Base-by-base conservation (phyloP, 2,888 invertebrate species). In the Adela reaumurella region DNA sequence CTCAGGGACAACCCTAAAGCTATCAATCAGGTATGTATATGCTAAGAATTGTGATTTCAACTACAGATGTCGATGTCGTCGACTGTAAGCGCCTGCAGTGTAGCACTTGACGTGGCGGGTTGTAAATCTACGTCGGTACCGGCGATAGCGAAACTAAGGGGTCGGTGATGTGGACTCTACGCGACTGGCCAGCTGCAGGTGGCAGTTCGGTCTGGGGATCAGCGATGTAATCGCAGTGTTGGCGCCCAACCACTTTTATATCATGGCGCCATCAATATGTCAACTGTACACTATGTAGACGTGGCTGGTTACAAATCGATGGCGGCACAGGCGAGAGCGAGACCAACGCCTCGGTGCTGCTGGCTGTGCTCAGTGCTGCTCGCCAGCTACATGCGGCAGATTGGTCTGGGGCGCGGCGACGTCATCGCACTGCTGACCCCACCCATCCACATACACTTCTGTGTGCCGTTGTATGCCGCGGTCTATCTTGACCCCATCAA, bases 201-300 rank as follows among this genome's bases (percentile, higher is more conserved):
- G 51, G 45, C 64, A 60, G 16, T 50, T 68, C 35, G 79, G 77
- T 4, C 48, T 81, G 1, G 53, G 61, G 46, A 51, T 53, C 2
- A 70, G 71, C 1, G 81, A 81, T 52, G 69, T 80, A 3, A 65
- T 82, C 46, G 57, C 68, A 1, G 51, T 80, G 1, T 79, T 81
- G 63, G 73, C 70, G 4, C 66, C 68, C 1, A 81, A 72, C 51
- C 73, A 74, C 29, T 24, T 77, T 3, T 76, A 6, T n/a, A n/a
- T n/a, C n/a, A n/a, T n/a, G n/a, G n/a, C n/a, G n/a, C n/a, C n/a
- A n/a, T n/a, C n/a, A n/a, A n/a, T n/a, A n/a, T n/a, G n/a, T n/a
- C n/a, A n/a, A n/a, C n/a, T n/a, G n/a, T n/a, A n/a, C n/a, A n/a
- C n/a, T n/a, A n/a, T n/a, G n/a, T n/a, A n/a, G n/a, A n/a, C n/a